Conservation (phyloP, 2,888 invertebrate species). For the Heterodera filipjevi region DNA sequence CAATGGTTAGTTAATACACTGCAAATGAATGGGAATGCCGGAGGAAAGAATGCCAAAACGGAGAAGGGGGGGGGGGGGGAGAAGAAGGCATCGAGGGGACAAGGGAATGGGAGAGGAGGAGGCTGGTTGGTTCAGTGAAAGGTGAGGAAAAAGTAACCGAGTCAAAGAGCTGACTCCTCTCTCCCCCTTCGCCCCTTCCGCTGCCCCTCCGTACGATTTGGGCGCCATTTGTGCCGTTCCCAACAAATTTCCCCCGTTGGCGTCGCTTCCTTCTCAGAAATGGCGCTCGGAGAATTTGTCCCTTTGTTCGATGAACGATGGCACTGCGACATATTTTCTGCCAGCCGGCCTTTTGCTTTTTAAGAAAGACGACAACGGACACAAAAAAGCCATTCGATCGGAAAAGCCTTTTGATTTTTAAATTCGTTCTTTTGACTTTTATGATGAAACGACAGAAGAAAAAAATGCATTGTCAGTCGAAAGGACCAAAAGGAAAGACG, state of each 20-base stretch:
- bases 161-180: not conserved
- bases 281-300: not conserved
- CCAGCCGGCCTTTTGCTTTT: not conserved
- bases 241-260: conserved; percentile 4
- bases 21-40: not conserved
- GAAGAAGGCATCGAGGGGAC: not conserved
- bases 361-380: not conserved
- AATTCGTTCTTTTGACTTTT: not conserved
- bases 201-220: not conserved
- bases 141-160: not conserved
- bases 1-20: not conserved
- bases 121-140: not conserved
- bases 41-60: not conserved
- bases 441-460: not conserved
- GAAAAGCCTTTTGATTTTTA: not conserved
- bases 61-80: not conserved
- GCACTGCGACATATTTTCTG: not conserved
- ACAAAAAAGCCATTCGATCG: not conserved
- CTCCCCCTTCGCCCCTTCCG: not conserved
- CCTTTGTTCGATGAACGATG: not conserved
- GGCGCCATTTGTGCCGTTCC: conserved; percentile 27
- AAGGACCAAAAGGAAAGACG: not conserved
- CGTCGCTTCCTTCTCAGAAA: conserved; percentile 21
- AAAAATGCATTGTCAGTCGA: too few relatives aligned
- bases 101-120: not conserved